Evolutionary conservation across 2,888 invertebrate genomes (phyloP), one percentile per base, ranked within the genome.

Genomic region (Erebia epiphron): DNA sequence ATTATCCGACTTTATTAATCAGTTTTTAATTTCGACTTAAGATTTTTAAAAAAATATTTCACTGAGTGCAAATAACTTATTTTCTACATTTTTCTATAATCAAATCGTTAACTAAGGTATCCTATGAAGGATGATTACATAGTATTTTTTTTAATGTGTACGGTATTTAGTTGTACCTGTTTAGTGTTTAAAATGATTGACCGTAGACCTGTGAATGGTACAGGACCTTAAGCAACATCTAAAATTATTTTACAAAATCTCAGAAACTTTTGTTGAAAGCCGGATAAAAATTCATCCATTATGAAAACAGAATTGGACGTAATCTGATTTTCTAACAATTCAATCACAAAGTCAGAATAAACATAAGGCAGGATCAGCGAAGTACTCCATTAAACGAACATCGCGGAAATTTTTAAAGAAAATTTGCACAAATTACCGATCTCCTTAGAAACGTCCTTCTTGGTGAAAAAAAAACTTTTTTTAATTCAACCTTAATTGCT

Each of bases 371-470:
- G 73, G 75, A 75, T 71, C 71, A 74, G 35, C 72, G 72, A 67
- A 80, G 86, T 81, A 88, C 88, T 91, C 88, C 85, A 90, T 90
- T 89, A 91, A 88, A 83, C 85, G 88, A 83, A 89, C 89, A 89
- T 85, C 86, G 84, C 77, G 81, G 78, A 83, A 87, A 85, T 83
- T 89, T 88, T 84, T 82, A 86, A 88, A 89, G 88, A 89, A 89
- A 88, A 88, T 86, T 90, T 86, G 81, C 84, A 89, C 89, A 87
- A 91, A 92, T 92, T 92, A 89, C 88, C 87, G 86, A 86, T 87
- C 84, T 84, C 81, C 79, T 80, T 80, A 78, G 79, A 80, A 80
- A 73, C 75, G 81, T 75, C 75, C 76, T 79, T 84, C 84, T 88
- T 87, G 87, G 88, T 87, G 86, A 89, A 89, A 86, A 83, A 83